phyloP scores from a whole-genome alignment of 1,140 invertebrate species.

The Odontomachus brunneus region DNA sequence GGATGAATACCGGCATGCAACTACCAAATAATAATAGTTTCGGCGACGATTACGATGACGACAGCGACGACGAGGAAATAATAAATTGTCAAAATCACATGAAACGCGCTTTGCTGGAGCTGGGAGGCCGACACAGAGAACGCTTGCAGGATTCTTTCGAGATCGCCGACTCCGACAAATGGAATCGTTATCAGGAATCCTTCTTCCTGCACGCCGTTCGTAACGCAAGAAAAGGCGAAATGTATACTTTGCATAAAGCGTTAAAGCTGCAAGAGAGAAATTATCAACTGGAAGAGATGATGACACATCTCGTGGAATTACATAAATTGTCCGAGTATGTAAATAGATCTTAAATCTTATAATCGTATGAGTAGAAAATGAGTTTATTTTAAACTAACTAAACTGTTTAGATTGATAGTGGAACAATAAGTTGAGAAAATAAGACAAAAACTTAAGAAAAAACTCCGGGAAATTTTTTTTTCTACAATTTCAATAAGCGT shows the following conservation, averaged over 20 bases:
- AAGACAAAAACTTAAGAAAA: too few species aligned
- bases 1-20: conserved; percentile 77
- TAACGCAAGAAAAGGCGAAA: conserved; percentile 81
- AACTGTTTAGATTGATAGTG: too few species aligned
- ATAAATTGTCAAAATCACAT: conserved; percentile 73
- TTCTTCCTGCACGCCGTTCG: conserved; percentile 70
- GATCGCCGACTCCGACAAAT: conserved; percentile 60
- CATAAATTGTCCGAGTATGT: conserved; percentile 73
- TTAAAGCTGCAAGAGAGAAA: conserved; percentile 80
- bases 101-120: conserved; percentile 57
- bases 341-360: neutral
- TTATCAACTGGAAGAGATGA: conserved; percentile 72
- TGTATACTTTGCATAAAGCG: conserved; percentile 87
- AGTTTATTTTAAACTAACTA: too few species aligned
- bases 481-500: neutral
- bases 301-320: conserved; percentile 71
- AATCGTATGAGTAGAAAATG: too few species aligned
- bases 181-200: conserved; percentile 75
- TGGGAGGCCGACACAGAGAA: conserved; percentile 72
- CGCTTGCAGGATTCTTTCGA: conserved; percentile 52
- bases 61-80: conserved; percentile 51
- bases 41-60: neutral
- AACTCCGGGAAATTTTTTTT: neutral
- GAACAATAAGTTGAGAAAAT: too few species aligned
- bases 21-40: neutral